These are phyloP conservation scores for Tethea ocularis DNA, from an alignment of 2,888 invertebrate species.

Conservation along the genomic window DNA sequence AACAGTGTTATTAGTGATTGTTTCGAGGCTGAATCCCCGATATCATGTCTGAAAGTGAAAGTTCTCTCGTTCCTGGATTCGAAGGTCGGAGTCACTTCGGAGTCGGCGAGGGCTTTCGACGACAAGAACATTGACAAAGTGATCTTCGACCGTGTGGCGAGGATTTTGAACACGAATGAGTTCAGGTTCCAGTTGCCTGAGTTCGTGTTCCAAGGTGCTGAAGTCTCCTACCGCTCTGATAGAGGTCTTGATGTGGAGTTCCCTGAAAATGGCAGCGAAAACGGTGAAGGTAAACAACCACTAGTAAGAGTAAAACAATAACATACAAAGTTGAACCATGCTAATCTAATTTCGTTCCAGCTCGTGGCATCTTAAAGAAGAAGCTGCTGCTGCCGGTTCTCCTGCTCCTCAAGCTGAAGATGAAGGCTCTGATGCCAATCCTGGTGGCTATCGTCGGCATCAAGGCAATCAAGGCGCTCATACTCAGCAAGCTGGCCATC, in stretches of 20 bases:
- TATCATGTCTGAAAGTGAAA: constrained; percentile 89
- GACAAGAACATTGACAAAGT: constrained; percentile 88
- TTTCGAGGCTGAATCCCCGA: constrained; percentile 86
- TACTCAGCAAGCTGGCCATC: constrained; percentile 93
- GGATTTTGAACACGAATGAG: constrained; percentile 89
- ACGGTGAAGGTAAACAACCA: constrained; percentile 78
- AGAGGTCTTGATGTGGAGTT: constrained; percentile 86
- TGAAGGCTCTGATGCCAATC: constrained; percentile 93
- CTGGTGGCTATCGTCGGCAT: constrained; percentile 90
- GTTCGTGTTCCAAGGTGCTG: constrained; percentile 87
- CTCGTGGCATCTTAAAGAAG: constrained; percentile 91
- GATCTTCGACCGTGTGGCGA: constrained; percentile 88
- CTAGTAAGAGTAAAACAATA: not conserved
- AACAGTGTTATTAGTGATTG: constrained; percentile 89
- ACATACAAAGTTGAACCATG: not conserved
- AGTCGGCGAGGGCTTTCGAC: constrained; percentile 85
- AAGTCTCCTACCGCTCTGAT: constrained; percentile 86
- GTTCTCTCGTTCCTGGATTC: constrained; percentile 90
- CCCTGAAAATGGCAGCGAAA: constrained; percentile 77
- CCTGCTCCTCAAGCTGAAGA: constrained; percentile 91
- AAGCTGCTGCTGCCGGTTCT: constrained; percentile 91
- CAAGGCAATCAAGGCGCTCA: constrained; percentile 92
- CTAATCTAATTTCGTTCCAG: constrained; percentile 66
- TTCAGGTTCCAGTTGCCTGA: constrained; percentile 89
- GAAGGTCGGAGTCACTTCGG: constrained; percentile 85